Conservation (phyloP, 1,140 invertebrate species). For the Limonius californicus region DNA sequence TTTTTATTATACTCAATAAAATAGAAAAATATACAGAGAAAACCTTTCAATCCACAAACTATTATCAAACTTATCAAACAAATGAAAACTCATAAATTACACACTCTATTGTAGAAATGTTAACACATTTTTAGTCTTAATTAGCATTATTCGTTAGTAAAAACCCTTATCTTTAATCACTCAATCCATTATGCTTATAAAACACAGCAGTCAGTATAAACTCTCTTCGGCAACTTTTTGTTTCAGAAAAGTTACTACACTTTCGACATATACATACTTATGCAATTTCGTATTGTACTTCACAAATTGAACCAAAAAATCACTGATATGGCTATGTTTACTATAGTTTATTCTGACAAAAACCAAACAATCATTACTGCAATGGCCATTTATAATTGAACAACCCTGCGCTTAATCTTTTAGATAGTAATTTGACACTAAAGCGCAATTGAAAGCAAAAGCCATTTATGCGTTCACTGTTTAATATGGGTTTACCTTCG, state of each 20-base stretch:
- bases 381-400: too few species aligned
- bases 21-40: too few species aligned
- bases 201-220: neutral
- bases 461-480: neutral
- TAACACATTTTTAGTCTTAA: neutral
- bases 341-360: neutral
- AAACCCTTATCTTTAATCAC: neutral
- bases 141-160: neutral
- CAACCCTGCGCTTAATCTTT: too few species aligned
- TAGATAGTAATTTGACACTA: slow-evolving; percentile 1
- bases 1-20: too few species aligned
- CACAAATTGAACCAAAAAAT: neutral
- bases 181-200: neutral
- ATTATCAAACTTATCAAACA: too few species aligned
- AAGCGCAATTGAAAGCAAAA: slow-evolving; percentile 5
- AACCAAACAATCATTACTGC: too few species aligned
- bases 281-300: neutral
- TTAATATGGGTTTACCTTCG: too few species aligned
- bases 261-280: too few species aligned
- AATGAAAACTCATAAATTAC: neutral
- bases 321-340: slow-evolving; percentile 8
- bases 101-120: neutral
- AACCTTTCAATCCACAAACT: too few species aligned
- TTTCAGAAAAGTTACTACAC: too few species aligned
- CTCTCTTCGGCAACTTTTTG: neutral